Conservation (phyloP, 2,113 vertebrate species). For the Oryzias curvinotus region DNA sequence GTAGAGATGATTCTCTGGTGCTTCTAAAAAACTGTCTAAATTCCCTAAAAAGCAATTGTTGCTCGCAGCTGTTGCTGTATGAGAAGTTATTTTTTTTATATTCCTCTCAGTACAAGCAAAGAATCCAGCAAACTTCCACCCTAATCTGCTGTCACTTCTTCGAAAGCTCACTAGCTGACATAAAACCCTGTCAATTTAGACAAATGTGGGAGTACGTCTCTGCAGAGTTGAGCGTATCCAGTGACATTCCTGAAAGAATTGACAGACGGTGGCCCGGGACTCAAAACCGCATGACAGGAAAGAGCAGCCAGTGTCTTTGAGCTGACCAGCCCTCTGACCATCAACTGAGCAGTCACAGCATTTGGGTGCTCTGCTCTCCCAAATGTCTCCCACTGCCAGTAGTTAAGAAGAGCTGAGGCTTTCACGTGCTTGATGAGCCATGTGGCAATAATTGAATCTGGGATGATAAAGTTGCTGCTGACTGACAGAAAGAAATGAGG, state of each 20-base stretch:
- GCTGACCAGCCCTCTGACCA: slow-evolving; percentile 21
- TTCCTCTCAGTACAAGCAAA: not conserved
- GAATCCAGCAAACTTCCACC: slow-evolving; percentile 2
- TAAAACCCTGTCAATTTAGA: slow-evolving; percentile 20
- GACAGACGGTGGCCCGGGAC: slow-evolving; percentile 30
- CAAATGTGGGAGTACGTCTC: slow-evolving; percentile 15
- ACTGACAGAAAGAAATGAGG: slow-evolving; percentile 27
- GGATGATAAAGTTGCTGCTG: slow-evolving; percentile 40
- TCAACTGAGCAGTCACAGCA: slow-evolving; percentile 21
- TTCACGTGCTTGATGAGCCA: slow-evolving; percentile 26
- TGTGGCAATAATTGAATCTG: slow-evolving; percentile 11
- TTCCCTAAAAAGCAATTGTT: no score
- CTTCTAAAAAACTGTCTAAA: no score
- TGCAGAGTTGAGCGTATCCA: slow-evolving; percentile 18
- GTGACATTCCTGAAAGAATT: slow-evolving; percentile 21
- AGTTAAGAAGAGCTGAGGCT: slow-evolving; percentile 38
- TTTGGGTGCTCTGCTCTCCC: slow-evolving; percentile 12
- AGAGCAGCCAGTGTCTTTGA: slow-evolving; percentile 29
- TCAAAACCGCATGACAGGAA: slow-evolving; percentile 23
- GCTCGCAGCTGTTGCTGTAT: not conserved
- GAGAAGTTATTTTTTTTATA: not conserved
- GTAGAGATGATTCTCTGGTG: not conserved
- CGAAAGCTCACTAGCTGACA: slow-evolving; percentile 11
- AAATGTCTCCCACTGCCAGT: not conserved
- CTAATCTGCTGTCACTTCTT: slow-evolving; percentile 6